Evolutionary conservation across 2,113 vertebrate species (phyloP).

Genomic region (Stercorarius parasiticus): DNA sequence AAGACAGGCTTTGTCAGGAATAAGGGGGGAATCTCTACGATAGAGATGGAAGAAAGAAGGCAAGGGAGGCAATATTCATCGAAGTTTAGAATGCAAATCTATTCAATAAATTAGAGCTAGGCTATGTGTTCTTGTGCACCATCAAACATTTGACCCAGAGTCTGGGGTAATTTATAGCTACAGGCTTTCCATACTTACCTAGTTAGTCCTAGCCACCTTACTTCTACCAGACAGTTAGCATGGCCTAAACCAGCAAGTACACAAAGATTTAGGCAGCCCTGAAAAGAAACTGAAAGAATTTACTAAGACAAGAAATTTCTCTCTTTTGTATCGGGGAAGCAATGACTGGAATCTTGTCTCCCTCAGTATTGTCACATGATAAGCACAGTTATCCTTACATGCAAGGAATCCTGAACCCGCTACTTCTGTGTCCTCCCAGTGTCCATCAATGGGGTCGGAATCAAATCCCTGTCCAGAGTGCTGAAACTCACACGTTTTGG

Average conservation of each 20-base stretch:
- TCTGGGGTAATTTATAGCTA: not conserved
- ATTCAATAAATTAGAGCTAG: not conserved
- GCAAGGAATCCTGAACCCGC: accelerated
- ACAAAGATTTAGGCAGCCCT: not conserved
- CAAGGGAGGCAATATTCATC: not conserved
- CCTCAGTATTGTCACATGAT: not conserved
- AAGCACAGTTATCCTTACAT: not conserved
- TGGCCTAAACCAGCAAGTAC: not conserved
- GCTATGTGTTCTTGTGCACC: not conserved
- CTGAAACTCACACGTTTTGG: not conserved
- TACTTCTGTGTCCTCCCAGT: accelerated
- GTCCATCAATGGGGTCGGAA: accelerated
- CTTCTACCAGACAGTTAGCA: not conserved
- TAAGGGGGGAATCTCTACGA: not conserved
- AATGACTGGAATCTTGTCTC: not conserved
- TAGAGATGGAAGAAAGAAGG: not conserved
- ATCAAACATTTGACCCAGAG: not conserved
- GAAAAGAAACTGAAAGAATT: not conserved
- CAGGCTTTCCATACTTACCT: not conserved
- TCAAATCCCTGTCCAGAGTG: not conserved
- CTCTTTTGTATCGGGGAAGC: not conserved
- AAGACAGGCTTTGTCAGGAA: not conserved
- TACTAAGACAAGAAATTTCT: not conserved
- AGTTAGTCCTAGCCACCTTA: not conserved
- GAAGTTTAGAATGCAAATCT: not conserved